Percentiles rank a stretch among this genome's conserved stretches.
Conservation (phyloP, 2,113 vertebrate species). For the Caracal caracal region DNA sequence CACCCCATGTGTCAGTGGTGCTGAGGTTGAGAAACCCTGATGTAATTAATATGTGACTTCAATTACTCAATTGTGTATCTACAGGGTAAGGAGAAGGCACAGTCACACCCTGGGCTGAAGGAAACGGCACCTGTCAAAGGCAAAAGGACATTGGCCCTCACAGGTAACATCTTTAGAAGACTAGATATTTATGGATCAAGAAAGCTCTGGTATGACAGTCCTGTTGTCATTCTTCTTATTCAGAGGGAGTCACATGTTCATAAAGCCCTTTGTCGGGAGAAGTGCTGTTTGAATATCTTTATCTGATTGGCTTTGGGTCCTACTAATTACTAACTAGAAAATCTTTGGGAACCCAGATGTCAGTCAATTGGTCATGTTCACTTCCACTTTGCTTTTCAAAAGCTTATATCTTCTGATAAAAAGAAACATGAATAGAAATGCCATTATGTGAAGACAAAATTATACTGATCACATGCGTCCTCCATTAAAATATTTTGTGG, state of each 20-base stretch:
- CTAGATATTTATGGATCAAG: not conserved
- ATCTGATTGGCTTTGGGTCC: not conserved
- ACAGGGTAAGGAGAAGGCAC: slow-evolving; percentile 87
- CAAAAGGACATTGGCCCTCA: slow-evolving; percentile 85
- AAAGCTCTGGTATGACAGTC: not conserved
- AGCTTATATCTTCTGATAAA: not conserved
- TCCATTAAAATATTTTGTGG: slow-evolving; percentile 69
- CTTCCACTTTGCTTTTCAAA: not conserved
- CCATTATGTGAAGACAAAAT: slow-evolving; percentile 24
- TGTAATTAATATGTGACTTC: not conserved
- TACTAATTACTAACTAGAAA: not conserved
- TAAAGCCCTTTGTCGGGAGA: not conserved
- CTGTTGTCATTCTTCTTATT: not conserved
- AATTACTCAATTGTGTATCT: slow-evolving; percentile 15
- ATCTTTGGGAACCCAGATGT: not conserved
- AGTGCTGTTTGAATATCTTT: not conserved
- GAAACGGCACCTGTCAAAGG: slow-evolving; percentile 86
- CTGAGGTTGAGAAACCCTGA: not conserved
- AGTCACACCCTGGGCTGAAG: slow-evolving; percentile 81
- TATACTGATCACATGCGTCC: not conserved
- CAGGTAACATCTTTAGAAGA: slow-evolving; percentile 86
- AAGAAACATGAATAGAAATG: not conserved
- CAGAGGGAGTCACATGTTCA: not conserved
- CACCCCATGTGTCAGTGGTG: no score
- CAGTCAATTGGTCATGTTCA: not conserved